Conservation (phyloP, 2,888 invertebrate genomes). For the Lapara coniferarum region DNA sequence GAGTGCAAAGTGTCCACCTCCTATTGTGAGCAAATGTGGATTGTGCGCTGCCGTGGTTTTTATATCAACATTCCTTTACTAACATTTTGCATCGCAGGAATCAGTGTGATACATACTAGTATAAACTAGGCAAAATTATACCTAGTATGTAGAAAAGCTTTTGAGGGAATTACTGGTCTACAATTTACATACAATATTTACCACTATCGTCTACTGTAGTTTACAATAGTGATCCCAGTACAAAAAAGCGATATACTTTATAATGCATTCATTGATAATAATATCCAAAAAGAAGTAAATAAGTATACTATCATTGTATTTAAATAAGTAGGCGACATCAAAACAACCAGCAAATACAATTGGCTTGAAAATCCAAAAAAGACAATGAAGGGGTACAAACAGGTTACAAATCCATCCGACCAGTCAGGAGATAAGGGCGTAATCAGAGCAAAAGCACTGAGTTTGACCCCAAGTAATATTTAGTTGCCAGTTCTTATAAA, state of each 20-base stretch:
- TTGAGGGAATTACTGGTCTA: no score
- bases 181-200: no score
- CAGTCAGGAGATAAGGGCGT: neutral
- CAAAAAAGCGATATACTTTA: neutral
- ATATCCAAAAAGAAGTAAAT: neutral
- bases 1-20: conserved; percentile 41
- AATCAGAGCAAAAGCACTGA: neutral
- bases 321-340: neutral
- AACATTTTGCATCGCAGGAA: neutral
- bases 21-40: conserved; percentile 32
- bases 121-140: no score
- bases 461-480: neutral
- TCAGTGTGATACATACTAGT: neutral
- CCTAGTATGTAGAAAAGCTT: no score
- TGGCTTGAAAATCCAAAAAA: neutral
- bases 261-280: no score
- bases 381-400: neutral
- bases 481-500: no score
- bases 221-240: no score
- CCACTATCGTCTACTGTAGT: no score
- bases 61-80: conserved; percentile 34
- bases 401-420: neutral
- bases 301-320: neutral
- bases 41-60: conserved; percentile 35
- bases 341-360: neutral